phyloP scores from a whole-genome alignment of 2,888 invertebrate species.

The Amphipyra tragopoginis region DNA sequence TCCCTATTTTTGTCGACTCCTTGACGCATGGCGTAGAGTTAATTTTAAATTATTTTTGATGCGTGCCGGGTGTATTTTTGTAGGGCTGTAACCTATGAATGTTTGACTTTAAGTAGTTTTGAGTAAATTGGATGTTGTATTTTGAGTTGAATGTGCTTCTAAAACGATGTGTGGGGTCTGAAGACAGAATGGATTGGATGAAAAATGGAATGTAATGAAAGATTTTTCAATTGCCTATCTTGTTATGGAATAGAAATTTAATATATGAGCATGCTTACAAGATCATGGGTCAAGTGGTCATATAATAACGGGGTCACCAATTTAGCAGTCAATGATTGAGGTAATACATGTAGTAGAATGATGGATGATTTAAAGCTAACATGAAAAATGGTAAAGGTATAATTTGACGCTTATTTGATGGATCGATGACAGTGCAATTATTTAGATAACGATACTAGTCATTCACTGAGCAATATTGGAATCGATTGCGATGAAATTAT shows the following conservation, averaged over 20 bases:
- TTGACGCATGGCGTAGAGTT: constrained; percentile 72
- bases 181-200: constrained; percentile 7
- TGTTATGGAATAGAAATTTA: constrained; percentile 7
- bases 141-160: constrained; percentile 35
- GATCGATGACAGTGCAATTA: constrained; percentile 34
- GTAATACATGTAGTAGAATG: constrained; percentile 20
- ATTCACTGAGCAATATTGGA: constrained; percentile 20
- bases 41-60: constrained; percentile 85
- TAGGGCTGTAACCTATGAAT: constrained; percentile 50
- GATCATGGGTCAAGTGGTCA: constrained; percentile 39
- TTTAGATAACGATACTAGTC: not conserved
- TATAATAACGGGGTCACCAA: constrained; percentile 38
- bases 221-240: not conserved
- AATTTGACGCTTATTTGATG: constrained; percentile 8
- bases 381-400: constrained; percentile 13
- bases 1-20: constrained; percentile 64
- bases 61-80: constrained; percentile 70
- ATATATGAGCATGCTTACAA: constrained; percentile 10
- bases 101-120: constrained; percentile 54
- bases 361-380: constrained; percentile 26
- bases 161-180: constrained; percentile 54
- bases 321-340: constrained; percentile 32
- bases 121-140: constrained; percentile 53
- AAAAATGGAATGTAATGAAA: constrained; percentile 3
- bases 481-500: constrained; percentile 7